phyloP scores from a whole-genome alignment of 2,113 vertebrate genomes.

The Python bivittatus region DNA sequence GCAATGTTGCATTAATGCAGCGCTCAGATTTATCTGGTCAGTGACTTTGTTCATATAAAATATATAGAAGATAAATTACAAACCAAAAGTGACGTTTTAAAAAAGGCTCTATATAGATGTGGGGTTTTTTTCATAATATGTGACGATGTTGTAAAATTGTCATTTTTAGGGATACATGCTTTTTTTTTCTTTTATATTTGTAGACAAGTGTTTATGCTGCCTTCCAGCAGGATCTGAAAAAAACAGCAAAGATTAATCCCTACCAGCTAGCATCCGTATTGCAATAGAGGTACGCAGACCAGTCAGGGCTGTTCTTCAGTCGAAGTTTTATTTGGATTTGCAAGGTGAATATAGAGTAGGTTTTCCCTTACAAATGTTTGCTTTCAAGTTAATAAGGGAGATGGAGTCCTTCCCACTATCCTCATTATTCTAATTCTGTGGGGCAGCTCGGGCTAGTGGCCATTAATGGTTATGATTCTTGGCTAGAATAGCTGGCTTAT shows the following conservation, averaged over 20 bases:
- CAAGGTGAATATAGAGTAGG: not conserved
- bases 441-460: not conserved
- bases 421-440: not conserved
- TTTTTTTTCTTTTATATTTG: not conserved
- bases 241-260: not conserved
- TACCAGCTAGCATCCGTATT: not conserved
- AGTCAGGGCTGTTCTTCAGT: not conserved
- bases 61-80: not conserved
- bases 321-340: not conserved
- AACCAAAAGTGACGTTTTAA: not conserved
- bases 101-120: not conserved
- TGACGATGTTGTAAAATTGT: not conserved
- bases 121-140: not conserved
- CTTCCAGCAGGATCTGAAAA: not conserved
- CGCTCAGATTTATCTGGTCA: not conserved
- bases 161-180: not conserved
- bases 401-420: too few species aligned
- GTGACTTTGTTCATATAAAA: not conserved
- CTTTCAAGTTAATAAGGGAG: not conserved
- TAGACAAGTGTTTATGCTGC: not conserved
- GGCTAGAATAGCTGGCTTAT: not conserved
- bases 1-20: not conserved
- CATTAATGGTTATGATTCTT: not conserved
- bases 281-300: not conserved
- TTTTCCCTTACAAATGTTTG: not conserved